Evolutionary conservation across 1,140 invertebrate genomes (phyloP), one percentile per base, ranked within the genome.

Genomic region (Triops longicaudatus): DNA sequence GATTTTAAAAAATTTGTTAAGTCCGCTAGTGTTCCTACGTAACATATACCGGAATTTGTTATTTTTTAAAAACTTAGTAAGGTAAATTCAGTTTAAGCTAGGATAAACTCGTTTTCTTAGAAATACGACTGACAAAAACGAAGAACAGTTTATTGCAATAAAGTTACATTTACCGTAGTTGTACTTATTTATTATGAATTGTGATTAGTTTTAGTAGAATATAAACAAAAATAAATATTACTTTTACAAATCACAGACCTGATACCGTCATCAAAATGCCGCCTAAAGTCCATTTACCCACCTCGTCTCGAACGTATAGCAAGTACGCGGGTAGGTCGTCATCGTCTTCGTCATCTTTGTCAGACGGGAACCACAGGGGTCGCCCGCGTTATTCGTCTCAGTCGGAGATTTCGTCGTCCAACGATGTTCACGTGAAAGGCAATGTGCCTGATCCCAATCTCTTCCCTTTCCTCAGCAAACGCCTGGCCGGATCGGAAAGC

Each of bases 381-480:
- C 37, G 37, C 31, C 41, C 44, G 27, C 27, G 74, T 31, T 75
- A 6, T 27, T 22, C 74, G 6, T 41, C 73, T 37, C 63, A 73
- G 37, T 72, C 76, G 63, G 44, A 31, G 7, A 28, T 26, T 43
- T 76, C 75, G 22, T 76, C 76, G 72, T 73, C 31, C 7, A 73
- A 72, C 12, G 43, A 72, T 10, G 11, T 42, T 73, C 42, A 22
- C n/a, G 14, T 10, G 22, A 73, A 44, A 27, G 72, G 76, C 31
- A 82, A 81, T 71, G 83, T 89, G 75, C 90, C 90, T 5, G 89
- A 91, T 86, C 89, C 90, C 10, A 88, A 91, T 83, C 87, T 93
- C 77, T 93, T 93, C 83, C 92, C 93, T 37, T 93, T 90, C 84
- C 85, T 94, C 63, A 89, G 90, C 44, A 88, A 88, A 77, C 88